These are phyloP conservation scores for Melozone crissalis DNA, from an alignment of 2,113 vertebrate species.

Conservation along the genomic window DNA sequence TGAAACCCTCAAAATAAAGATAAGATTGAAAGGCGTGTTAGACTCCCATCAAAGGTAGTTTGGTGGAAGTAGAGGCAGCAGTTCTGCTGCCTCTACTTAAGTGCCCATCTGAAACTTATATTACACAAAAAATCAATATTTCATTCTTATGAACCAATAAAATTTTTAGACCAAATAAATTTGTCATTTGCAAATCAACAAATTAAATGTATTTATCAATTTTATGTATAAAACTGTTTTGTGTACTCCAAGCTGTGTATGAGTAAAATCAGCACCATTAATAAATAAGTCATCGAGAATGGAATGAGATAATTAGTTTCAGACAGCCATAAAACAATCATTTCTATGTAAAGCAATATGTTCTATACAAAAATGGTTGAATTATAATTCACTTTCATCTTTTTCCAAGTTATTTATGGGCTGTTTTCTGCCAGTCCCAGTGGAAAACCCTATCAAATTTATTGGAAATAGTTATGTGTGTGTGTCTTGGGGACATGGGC, in stretches of 20 bases:
- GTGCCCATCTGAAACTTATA: neutral
- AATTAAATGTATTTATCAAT: constrained; percentile 43
- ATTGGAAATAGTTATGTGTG: neutral
- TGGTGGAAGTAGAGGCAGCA: no score
- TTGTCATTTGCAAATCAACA: constrained; percentile 30
- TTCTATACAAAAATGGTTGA: neutral
- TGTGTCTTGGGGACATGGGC: fast-evolving
- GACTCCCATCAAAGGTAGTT: neutral
- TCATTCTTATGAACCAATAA: constrained; percentile 13
- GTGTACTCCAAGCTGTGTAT: neutral
- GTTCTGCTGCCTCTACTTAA: neutral
- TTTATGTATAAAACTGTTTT: neutral
- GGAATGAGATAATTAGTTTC: neutral
- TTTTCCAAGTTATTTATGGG: neutral
- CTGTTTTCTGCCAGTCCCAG: neutral
- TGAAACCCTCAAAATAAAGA: neutral
- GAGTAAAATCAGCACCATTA: neutral
- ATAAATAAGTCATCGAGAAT: neutral
- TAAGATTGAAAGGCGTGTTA: neutral
- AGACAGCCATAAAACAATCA: neutral
- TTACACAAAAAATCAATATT: constrained; percentile 39
- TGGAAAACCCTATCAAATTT: neutral
- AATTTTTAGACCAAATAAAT: constrained; percentile 24
- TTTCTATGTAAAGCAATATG: neutral
- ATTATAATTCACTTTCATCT: neutral